Conservation (phyloP, 2,797 vertebrate species). For the Sebastes matsubarae region DNA sequence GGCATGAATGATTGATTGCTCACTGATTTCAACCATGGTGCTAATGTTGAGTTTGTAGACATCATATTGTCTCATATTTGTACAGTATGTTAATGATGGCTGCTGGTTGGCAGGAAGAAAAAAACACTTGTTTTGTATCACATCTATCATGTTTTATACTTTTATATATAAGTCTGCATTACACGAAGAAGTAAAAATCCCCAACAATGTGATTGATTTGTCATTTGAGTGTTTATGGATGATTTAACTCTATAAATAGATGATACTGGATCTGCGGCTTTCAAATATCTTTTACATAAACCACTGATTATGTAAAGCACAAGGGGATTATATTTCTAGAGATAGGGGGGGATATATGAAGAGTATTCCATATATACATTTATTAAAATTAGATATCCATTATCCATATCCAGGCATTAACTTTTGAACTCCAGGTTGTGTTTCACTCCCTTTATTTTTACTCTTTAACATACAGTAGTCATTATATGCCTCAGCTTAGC, state of each 20-base stretch:
- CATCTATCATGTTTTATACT: constrained; percentile 56
- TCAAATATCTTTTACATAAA: neutral
- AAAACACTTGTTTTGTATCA: constrained; percentile 38
- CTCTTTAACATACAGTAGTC: neutral
- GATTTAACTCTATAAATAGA: neutral
- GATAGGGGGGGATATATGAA: neutral
- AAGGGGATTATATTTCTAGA: neutral
- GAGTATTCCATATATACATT: neutral
- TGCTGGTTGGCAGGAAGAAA: constrained; percentile 72
- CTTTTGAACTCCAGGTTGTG: neutral
- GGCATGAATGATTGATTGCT: constrained; percentile 49
- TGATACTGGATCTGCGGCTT: neutral
- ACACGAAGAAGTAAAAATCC: constrained; percentile 64
- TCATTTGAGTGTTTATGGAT: constrained; percentile 41
- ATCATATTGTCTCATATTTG: constrained; percentile 57
- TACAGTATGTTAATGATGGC: constrained; percentile 65
- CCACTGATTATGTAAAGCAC: neutral
- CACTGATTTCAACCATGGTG: constrained; percentile 78
- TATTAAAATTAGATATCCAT: neutral
- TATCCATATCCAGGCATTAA: neutral
- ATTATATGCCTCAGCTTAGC: neutral
- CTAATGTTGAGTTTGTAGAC: constrained; percentile 66
- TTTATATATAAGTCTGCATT: constrained; percentile 58
- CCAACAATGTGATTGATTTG: constrained; percentile 69
- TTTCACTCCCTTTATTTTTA: neutral